A percentile compares a stretch with the other conserved stretches of the same genome.
Conservation (phyloP, 2,888 invertebrate species). For the Morinoia aosen region DNA sequence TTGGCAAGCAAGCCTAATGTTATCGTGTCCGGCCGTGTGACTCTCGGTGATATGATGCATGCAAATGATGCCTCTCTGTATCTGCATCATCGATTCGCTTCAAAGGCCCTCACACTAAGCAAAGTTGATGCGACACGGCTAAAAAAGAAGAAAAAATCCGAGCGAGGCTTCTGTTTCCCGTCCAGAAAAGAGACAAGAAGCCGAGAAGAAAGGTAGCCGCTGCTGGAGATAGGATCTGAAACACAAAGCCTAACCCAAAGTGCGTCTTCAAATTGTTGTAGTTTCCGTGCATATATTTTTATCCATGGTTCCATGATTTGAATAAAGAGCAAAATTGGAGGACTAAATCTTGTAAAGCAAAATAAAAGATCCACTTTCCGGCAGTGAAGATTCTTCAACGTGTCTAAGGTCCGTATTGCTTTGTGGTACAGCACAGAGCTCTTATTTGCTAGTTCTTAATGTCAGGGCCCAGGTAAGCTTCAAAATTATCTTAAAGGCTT, state of each 20-base stretch:
- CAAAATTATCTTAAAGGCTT: neutral
- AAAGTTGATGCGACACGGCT: neutral
- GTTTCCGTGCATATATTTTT: neutral
- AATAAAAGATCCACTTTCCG: neutral
- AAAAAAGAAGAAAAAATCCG: neutral
- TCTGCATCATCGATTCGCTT: constrained; percentile 48
- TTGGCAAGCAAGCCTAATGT: constrained; percentile 37
- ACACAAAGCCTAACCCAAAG: neutral
- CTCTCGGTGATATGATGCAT: constrained; percentile 43
- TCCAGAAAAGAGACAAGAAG: neutral
- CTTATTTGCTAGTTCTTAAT: neutral
- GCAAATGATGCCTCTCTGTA: constrained; percentile 36
- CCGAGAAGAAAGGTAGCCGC: neutral
- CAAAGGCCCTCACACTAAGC: constrained; percentile 37
- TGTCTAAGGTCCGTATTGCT: neutral
- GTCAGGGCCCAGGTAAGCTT: too few relatives aligned
- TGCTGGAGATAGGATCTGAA: neutral
- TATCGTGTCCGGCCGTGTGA: constrained; percentile 37
- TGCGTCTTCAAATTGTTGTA: neutral
- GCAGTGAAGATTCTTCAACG: neutral
- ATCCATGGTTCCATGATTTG: neutral
- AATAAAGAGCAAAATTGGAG: neutral
- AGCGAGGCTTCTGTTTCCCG: neutral
- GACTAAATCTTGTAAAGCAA: neutral
- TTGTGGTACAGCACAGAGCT: neutral